These are phyloP conservation scores for Thomomys bottae DNA, from an alignment of 2,113 vertebrate genomes.

Conservation along the genomic window DNA sequence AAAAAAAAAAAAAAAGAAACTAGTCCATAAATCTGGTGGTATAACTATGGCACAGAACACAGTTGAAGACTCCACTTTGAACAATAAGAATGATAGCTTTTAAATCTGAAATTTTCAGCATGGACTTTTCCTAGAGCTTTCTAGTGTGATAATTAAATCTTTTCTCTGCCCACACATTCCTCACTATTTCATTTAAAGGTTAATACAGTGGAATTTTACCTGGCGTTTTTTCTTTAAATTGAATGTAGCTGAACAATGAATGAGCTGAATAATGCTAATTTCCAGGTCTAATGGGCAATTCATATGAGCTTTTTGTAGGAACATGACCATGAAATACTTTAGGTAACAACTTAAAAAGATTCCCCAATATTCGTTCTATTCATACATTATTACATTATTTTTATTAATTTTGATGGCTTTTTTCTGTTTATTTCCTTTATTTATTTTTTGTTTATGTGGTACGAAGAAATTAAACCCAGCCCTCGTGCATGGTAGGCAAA, in stretches of 20 bases:
- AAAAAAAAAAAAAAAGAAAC: too few relatives aligned
- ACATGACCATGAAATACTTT: neutral
- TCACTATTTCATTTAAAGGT: constrained; percentile 33
- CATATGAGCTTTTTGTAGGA: neutral
- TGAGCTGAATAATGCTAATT: neutral
- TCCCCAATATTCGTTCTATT: neutral
- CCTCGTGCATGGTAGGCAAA: too few relatives aligned
- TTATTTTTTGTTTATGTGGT: too few relatives aligned
- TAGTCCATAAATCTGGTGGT: neutral
- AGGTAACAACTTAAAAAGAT: neutral
- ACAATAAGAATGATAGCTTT: neutral
- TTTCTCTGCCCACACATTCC: neutral
- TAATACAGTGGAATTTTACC: neutral
- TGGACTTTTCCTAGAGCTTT: constrained; percentile 32
- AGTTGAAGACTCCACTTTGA: neutral
- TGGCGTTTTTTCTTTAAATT: too few relatives aligned
- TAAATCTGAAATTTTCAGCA: neutral
- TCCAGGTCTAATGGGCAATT: constrained; percentile 45
- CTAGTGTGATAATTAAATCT: neutral
- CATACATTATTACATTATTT: neutral
- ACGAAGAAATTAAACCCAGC: too few relatives aligned
- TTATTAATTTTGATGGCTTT: too few relatives aligned
- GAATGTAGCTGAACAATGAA: too few relatives aligned
- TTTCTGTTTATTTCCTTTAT: too few relatives aligned
- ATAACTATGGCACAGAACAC: neutral